Evolutionary conservation across 2,113 vertebrate genomes (phyloP).

Genomic region (Anoura caudifer): DNA sequence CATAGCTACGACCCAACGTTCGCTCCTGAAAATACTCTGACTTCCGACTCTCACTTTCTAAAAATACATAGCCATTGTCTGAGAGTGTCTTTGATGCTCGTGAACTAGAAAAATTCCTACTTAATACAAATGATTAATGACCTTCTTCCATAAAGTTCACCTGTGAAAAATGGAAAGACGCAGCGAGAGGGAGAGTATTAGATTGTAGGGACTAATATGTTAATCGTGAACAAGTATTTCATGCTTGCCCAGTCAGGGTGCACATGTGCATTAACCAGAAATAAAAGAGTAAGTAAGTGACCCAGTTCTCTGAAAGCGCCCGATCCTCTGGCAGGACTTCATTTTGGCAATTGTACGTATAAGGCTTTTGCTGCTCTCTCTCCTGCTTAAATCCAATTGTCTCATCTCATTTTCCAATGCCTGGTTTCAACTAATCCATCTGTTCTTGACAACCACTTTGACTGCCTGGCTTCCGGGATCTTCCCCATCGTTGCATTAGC

Average conservation of each 20-base stretch:
- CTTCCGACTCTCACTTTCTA: not conserved
- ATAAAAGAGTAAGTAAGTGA: not conserved
- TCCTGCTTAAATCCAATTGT: not conserved
- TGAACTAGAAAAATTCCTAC: not conserved
- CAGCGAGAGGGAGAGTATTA: not conserved
- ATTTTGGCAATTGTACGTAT: not conserved
- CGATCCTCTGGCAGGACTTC: not conserved
- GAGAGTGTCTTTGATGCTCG: not conserved
- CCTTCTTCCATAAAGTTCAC: not conserved
- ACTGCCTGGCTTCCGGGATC: not conserved
- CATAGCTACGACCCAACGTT: not conserved
- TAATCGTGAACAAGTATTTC: not conserved
- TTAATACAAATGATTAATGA: not conserved
- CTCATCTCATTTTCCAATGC: not conserved
- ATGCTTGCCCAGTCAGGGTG: not conserved
- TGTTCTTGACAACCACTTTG: not conserved
- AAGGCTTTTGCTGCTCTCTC: not conserved
- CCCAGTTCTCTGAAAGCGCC: too few relatives aligned
- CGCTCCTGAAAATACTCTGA: not conserved
- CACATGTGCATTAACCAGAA: not conserved
- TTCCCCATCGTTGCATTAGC: not conserved
- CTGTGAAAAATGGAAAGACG: not conserved
- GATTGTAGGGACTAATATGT: not conserved
- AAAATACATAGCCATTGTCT: not conserved
- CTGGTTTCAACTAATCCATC: not conserved